Percentiles rank a stretch among this genome's conserved stretches.
phyloP scores from a whole-genome alignment of 2,113 vertebrate species.

The Gallinago jamesoni region DNA sequence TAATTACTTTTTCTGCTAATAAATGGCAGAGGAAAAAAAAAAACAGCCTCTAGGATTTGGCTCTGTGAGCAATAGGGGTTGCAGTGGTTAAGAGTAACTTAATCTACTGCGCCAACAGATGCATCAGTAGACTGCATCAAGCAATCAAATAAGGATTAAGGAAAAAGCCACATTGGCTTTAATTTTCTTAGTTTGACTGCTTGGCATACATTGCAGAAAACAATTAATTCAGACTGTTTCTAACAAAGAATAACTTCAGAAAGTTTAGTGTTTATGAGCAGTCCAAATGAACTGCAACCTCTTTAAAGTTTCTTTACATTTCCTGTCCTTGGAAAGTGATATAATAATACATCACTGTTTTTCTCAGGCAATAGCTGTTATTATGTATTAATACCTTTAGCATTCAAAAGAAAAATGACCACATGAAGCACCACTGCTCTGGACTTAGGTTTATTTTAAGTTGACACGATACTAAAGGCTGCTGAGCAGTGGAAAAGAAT shows the following conservation, averaged over 20 bases:
- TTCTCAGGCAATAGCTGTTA: background rate
- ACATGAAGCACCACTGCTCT: background rate
- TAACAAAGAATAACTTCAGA: background rate
- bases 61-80: constrained; percentile 4
- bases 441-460: background rate
- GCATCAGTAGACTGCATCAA: constrained; percentile 46
- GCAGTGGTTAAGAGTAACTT: constrained; percentile 48
- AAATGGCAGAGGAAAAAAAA: constrained; percentile 19
- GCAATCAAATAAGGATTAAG: constrained; percentile 65
- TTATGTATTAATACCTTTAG: background rate
- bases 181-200: constrained; percentile 41
- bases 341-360: background rate
- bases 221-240: constrained; percentile 18
- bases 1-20: constrained; percentile 55
- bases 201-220: constrained; percentile 29
- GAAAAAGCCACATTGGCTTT: constrained; percentile 45
- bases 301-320: background rate
- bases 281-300: background rate
- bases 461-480: background rate
- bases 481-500: background rate
- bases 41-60: constrained; percentile 2
- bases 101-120: constrained; percentile 24
- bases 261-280: background rate
- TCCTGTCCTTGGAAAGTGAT: background rate
- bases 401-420: background rate